phyloP scores from a whole-genome alignment of 2,888 invertebrate species.

The Gasteruption jaculator region DNA sequence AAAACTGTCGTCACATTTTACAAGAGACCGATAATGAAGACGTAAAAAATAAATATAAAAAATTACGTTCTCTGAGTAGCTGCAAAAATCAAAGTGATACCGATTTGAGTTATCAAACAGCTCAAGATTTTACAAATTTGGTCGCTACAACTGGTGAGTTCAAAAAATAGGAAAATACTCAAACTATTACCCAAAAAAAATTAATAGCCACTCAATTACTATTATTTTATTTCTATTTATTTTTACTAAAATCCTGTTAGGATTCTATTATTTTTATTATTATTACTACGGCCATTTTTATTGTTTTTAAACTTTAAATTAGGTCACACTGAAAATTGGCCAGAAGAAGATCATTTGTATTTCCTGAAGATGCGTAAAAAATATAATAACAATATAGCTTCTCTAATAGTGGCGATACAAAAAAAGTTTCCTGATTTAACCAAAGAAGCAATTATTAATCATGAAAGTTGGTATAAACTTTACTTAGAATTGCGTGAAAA shows the following conservation, averaged over 20 bases:
- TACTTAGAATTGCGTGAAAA: slow-evolving; percentile 51
- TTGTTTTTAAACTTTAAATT: not conserved
- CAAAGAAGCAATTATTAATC: slow-evolving; percentile 48
- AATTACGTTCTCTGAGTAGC: not conserved
- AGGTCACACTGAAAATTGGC: slow-evolving; percentile 46
- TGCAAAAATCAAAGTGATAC: slow-evolving; percentile 18
- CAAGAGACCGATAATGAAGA: slow-evolving; percentile 30
- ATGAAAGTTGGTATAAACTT: slow-evolving; percentile 54
- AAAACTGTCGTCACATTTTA: slow-evolving; percentile 26
- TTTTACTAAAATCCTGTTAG: no score
- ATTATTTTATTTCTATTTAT: not conserved
- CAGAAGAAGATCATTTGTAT: slow-evolving; percentile 40
- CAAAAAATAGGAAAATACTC: not conserved
- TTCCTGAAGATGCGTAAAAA: slow-evolving; percentile 39
- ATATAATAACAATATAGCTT: slow-evolving; percentile 30
- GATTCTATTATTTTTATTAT: no score
- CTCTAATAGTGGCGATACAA: slow-evolving; percentile 35
- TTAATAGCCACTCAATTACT: not conserved
- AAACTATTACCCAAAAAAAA: not conserved
- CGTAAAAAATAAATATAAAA: not conserved
- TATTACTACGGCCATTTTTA: no score
- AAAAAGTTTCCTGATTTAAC: slow-evolving; percentile 42
- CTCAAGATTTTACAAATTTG: slow-evolving; percentile 36
- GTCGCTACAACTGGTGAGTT: slow-evolving; percentile 40
- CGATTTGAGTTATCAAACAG: slow-evolving; percentile 25